A percentile compares a stretch with the other conserved stretches of the same genome.
These are phyloP conservation scores for Leuciscus waleckii DNA, from an alignment of 2,797 vertebrate species.

Conservation along the genomic window DNA sequence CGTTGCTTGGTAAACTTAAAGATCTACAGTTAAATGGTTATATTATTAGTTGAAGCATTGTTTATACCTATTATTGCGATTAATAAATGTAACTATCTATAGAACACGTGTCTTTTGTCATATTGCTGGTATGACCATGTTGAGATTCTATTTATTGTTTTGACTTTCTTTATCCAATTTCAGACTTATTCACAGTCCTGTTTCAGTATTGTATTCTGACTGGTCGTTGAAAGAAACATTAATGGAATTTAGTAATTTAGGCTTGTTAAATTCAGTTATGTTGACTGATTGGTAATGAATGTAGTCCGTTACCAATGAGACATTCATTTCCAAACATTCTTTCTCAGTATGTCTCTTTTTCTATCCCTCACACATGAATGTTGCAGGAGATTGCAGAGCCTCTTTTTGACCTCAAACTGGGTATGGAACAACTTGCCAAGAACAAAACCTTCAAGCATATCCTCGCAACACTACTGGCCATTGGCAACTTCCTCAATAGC, in stretches of 20 bases:
- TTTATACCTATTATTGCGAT: background rate
- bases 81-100: no score
- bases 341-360: constrained; percentile 20
- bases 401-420: constrained; percentile 92
- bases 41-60: background rate
- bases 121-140: background rate
- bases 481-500: constrained; percentile 95
- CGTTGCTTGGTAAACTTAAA: background rate
- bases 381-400: constrained; percentile 93
- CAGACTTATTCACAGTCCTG: background rate
- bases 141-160: background rate
- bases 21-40: background rate
- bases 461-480: constrained; percentile 90
- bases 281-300: background rate
- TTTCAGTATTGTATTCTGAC: background rate
- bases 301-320: background rate
- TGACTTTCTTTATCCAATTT: background rate
- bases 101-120: background rate
- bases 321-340: background rate
- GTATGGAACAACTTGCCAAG: constrained; percentile 93
- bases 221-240: background rate
- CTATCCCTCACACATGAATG: constrained; percentile 1
- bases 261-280: background rate
- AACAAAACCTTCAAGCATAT: constrained; percentile 93
- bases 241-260: background rate